Conservation (phyloP, 2,113 vertebrate species). For the Gobiocypris rarus region DNA sequence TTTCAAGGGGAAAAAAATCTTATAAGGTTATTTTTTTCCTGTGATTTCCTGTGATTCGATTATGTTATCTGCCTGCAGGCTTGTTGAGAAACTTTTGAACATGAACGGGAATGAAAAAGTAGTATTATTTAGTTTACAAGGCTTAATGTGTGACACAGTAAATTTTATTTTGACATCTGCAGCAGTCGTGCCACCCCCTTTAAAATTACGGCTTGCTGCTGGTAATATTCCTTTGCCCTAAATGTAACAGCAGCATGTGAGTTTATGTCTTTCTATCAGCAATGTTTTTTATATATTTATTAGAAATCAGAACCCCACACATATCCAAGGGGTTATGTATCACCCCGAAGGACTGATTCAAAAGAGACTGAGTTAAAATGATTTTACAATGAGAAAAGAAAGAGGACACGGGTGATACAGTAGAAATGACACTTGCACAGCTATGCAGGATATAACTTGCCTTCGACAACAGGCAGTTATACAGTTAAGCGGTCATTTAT, state of each 20-base stretch:
- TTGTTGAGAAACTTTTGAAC: conserved; percentile 44
- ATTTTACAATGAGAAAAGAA: conserved; percentile 6
- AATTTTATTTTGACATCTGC: conserved; percentile 41
- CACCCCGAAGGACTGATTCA: background rate
- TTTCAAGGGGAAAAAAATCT: conserved; percentile 21
- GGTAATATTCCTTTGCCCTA: background rate
- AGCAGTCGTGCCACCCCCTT: background rate
- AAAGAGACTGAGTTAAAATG: background rate
- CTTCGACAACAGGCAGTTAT: background rate
- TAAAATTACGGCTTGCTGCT: conserved; percentile 13
- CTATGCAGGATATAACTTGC: background rate
- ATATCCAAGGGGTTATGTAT: background rate
- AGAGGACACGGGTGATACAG: background rate
- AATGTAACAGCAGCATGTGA: background rate
- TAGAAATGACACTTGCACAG: background rate
- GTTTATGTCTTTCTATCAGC: background rate
- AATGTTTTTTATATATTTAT: background rate
- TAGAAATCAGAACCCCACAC: background rate
- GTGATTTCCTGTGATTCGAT: conserved; percentile 42
- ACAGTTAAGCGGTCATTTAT: background rate
- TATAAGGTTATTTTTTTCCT: conserved; percentile 34
- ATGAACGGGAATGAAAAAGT: conserved; percentile 39
- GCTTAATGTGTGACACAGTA: conserved; percentile 29
- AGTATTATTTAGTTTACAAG: conserved; percentile 39
- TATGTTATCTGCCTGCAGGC: conserved; percentile 40